Evolutionary conservation across 1,140 invertebrate genomes (phyloP), one percentile per base, ranked within the genome.

Genomic region (Octopus bimaculoides): DNA sequence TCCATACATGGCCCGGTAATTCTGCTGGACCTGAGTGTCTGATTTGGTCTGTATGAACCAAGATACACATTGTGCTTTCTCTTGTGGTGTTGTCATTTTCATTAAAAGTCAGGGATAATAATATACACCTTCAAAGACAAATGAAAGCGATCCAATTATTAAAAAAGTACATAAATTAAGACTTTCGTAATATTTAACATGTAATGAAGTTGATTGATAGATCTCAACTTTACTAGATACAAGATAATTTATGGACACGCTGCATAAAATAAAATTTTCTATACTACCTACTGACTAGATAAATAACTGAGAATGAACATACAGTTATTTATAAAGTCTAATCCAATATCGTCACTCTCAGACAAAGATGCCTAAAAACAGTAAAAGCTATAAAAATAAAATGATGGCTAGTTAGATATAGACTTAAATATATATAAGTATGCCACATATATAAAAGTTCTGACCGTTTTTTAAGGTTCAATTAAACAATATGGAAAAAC

Each of bases 11-110:
- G 61, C n/a, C 61, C 61, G 12, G 61, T 66, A 66, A 1, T 66
- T 66, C 61, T 3, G 61, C 61, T 66, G 61, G 12, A 66, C 61
- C 61, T 66, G 61, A 66, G 61, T 66, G 61, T 66, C 61, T 66
- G 61, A 66, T 66, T 66, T 66, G 61, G 61, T 66, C 61, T 66
- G 1, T 66, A 66, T 66, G 61, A 66, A 66, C n/a, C 61, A 66
- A n/a, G 61, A 66, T 66, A 66, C 61, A 66, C 61, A 66, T 66
- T 66, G 61, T n/a, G n/a, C 61, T 66, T 66, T 66, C 61, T 66
- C 61, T 66, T 66, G 61, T 66, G 61, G 61, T 66, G 61, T 66
- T 66, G 61, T 66, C 61, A 66, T 66, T 66, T 12, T 14, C 61
- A 66, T 66, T 66, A 66, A 66, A n/a, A 66, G 61, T 66, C 61